phyloP scores from a whole-genome alignment of 2,113 vertebrate species.

The Pithys albifrons region DNA sequence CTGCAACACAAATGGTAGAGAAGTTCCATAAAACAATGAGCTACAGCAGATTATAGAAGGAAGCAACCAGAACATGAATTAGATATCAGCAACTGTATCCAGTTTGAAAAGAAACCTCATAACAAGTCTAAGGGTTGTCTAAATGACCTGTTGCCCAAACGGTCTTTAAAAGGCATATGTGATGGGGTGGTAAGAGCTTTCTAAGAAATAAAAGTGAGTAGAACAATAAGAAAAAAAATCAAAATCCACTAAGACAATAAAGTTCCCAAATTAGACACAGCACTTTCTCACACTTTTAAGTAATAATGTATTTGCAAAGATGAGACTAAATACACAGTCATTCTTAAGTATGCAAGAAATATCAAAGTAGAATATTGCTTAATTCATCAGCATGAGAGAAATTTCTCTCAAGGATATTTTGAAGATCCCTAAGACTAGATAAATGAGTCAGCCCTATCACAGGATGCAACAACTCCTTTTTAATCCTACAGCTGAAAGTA shows the following conservation, averaged over 20 bases:
- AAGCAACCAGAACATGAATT: neutral
- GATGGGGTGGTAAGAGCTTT: neutral
- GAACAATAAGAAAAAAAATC: neutral
- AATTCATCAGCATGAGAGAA: neutral
- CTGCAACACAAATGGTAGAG: neutral
- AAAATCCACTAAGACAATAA: neutral
- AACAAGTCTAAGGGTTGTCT: neutral
- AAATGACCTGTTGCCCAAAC: neutral
- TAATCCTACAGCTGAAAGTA: neutral
- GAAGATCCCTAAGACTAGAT: neutral
- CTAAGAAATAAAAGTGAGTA: neutral
- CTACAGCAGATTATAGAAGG: neutral
- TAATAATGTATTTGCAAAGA: neutral
- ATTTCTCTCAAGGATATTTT: neutral
- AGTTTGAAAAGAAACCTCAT: neutral
- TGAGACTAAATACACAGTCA: neutral
- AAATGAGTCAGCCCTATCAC: neutral
- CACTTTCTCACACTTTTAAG: neutral
- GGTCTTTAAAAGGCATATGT: neutral
- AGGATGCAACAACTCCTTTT: neutral
- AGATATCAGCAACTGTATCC: neutral
- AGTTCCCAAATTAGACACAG: neutral
- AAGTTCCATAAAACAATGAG: neutral
- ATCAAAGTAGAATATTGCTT: neutral
- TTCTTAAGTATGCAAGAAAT: neutral